These are phyloP conservation scores for Patiria miniata DNA, from an alignment of 35 echinoderm and acorn worm genomes.

Conservation along the genomic window DNA sequence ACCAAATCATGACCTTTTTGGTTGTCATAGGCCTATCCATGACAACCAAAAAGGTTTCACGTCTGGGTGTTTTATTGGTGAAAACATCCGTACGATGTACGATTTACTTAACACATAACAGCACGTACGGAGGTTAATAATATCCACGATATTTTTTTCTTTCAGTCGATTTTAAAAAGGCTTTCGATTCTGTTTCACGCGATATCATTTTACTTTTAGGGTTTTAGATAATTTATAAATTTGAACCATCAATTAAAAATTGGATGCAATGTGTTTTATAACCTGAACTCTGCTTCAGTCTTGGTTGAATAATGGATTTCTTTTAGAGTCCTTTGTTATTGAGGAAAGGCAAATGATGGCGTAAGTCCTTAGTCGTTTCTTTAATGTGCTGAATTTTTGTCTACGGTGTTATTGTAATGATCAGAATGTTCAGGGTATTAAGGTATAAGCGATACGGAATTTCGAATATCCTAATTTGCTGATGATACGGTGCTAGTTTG, in stretches of 20 bases:
- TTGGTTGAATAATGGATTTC: constrained; percentile 13
- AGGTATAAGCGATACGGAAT: not conserved
- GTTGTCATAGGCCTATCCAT: too few species aligned
- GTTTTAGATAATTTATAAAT: constrained; percentile 29
- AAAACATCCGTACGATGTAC: too few species aligned
- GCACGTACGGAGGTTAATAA: not conserved
- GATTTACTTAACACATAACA: constrained; percentile 6
- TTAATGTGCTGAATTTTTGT: not conserved
- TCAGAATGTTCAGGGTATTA: not conserved
- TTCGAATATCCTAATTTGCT: too few species aligned
- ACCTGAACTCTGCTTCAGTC: too few species aligned
- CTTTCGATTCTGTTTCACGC: constrained; percentile 29
- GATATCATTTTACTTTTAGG: constrained; percentile 20
- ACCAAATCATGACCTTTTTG: too few species aligned
- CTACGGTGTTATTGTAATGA: not conserved
- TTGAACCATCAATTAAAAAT: constrained; percentile 29
- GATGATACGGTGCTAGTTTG: too few species aligned
- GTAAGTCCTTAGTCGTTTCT: constrained; percentile 22
- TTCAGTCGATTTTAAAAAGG: too few species aligned
- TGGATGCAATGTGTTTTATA: constrained; percentile 31
- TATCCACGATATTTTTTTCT: constrained; percentile 28
- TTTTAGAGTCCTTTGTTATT: constrained; percentile 14
- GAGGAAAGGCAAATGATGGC: not conserved
- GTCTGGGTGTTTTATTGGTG: constrained; percentile 37
- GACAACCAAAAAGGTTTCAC: constrained; percentile 31